A percentile compares a stretch with the other conserved stretches of the same genome.
Evolutionary conservation across 2,888 invertebrate species (phyloP).

Genomic region (Lasioglossum oenotherae): DNA sequence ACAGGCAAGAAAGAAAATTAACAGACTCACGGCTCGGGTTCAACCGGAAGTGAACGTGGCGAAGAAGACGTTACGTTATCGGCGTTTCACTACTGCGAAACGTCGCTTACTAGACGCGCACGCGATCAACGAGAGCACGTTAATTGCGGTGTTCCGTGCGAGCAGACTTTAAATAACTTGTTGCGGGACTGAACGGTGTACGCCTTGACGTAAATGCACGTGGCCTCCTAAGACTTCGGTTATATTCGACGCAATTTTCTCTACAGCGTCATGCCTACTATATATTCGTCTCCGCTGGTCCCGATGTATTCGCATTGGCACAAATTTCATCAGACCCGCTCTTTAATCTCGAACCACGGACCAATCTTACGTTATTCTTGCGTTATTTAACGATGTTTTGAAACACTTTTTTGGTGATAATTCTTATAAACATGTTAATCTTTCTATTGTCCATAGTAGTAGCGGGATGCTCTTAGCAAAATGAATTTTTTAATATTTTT

Average conservation of each 20-base stretch:
- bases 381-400: too few relatives aligned
- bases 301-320: background rate
- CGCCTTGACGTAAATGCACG: background rate
- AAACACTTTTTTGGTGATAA: background rate
- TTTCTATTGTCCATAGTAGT: too few relatives aligned
- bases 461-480: too few relatives aligned
- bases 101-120: background rate
- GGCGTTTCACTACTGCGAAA: background rate
- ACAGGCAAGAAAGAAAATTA: slow-evolving; percentile 3
- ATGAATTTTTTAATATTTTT: too few relatives aligned
- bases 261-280: background rate
- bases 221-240: background rate
- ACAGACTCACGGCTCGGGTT: background rate
- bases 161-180: slow-evolving; percentile 61
- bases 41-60: too few relatives aligned
- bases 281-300: background rate
- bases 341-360: background rate
- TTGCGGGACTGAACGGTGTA: slow-evolving; percentile 54
- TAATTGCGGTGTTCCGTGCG: slow-evolving; percentile 61
- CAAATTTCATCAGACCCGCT: background rate
- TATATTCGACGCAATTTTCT: background rate
- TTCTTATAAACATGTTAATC: too few relatives aligned
- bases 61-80: slow-evolving; percentile 27
- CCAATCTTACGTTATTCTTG: too few relatives aligned
- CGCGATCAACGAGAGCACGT: slow-evolving; percentile 19